These are phyloP conservation scores for Dermatemys mawii DNA, from an alignment of 2,113 vertebrate genomes.

Conservation along the genomic window DNA sequence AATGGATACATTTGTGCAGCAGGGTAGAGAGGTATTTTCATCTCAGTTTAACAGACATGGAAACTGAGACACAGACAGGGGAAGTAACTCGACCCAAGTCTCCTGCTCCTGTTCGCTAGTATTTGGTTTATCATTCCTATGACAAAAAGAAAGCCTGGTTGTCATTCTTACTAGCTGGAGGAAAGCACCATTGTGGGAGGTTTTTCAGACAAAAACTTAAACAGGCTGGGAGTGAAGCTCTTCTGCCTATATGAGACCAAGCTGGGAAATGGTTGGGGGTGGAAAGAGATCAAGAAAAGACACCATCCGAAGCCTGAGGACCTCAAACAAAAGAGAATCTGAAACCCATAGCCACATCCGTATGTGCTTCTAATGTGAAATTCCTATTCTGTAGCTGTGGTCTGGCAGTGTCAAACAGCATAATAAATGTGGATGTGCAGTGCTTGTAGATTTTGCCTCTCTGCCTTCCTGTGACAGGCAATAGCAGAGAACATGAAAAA, in stretches of 20 bases:
- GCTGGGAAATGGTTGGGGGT: background rate
- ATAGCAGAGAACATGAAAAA: background rate
- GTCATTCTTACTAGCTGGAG: background rate
- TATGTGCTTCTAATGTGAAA: background rate
- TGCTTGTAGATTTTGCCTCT: background rate
- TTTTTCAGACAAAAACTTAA: background rate
- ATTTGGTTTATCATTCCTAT: background rate
- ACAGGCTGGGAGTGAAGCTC: background rate
- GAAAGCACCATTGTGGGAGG: background rate
- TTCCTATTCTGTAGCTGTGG: background rate
- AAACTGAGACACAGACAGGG: background rate
- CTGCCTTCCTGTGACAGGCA: background rate
- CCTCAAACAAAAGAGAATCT: background rate
- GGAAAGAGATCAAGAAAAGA: background rate
- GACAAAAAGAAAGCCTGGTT: background rate
- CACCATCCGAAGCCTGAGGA: background rate
- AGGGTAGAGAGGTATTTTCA: background rate
- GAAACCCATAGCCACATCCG: background rate
- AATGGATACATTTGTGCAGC: background rate
- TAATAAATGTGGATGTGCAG: background rate
- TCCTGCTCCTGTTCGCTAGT: background rate
- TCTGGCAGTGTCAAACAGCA: background rate
- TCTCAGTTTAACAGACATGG: background rate
- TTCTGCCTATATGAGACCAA: background rate
- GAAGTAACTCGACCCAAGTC: background rate